Conservation (phyloP, 2,113 vertebrate species). For the Phaethornis superciliosus region DNA sequence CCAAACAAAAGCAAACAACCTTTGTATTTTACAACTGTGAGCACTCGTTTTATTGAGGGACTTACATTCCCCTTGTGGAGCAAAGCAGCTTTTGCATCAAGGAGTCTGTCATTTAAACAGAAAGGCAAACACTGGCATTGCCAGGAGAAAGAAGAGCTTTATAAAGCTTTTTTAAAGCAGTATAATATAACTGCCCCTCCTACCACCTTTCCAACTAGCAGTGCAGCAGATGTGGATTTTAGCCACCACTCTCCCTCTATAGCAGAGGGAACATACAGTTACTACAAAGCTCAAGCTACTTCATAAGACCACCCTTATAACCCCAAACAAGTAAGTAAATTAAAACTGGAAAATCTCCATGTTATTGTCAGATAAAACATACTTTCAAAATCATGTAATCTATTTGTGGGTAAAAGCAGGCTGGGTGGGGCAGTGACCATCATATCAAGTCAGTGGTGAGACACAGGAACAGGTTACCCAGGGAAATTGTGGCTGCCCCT, state of each 20-base stretch:
- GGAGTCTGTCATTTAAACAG: slow-evolving; percentile 36
- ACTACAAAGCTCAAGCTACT: slow-evolving; percentile 1
- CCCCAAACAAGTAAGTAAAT: not conserved
- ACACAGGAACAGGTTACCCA: too few species aligned
- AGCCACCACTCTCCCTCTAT: not conserved
- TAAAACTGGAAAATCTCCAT: slow-evolving; percentile 7
- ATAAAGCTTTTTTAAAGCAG: slow-evolving; percentile 25
- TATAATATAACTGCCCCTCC: slow-evolving; percentile 14
- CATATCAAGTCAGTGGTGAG: not conserved
- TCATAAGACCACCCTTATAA: not conserved
- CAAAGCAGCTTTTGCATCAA: slow-evolving; percentile 18
- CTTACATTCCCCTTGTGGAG: slow-evolving; percentile 33
- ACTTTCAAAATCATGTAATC: slow-evolving; percentile 11
- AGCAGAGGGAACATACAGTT: not conserved
- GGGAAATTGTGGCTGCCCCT: too few species aligned
- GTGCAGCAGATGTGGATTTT: slow-evolving; percentile 21
- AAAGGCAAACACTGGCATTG: slow-evolving; percentile 65
- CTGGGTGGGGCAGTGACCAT: not conserved
- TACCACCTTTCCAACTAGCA: slow-evolving; percentile 30
- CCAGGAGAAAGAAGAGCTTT: slow-evolving; percentile 52
- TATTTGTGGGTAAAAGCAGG: not conserved
- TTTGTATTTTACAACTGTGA: slow-evolving; percentile 36
- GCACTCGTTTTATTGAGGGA: slow-evolving; percentile 66
- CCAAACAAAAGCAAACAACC: slow-evolving; percentile 29
- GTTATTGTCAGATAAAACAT: not conserved